Base-by-base conservation (phyloP, 2,888 invertebrate species). In the Phaonia tiefii region DNA sequence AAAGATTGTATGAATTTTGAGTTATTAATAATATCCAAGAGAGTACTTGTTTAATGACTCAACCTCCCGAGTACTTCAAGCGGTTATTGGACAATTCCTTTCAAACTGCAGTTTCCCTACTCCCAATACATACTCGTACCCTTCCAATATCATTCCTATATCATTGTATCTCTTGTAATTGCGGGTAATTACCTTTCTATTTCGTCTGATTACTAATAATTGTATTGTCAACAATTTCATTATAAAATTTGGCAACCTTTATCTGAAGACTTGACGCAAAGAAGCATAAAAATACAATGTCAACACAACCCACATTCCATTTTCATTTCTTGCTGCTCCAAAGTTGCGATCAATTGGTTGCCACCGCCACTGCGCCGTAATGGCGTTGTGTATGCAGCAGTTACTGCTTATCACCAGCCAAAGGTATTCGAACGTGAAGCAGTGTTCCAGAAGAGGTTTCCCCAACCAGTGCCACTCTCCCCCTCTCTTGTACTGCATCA, bases 341-440 rank as follows among this genome's bases (percentile, higher is more conserved):
- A 3, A 8, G 31, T 31, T 3, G 3, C 8, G 31, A 8, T 31
- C 8, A 31, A 8, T 25, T 51, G 20, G 15, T 20, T 20, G 51
- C 31, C 37, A 2, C 37, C 15, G 31, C 25, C 13, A 22, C 51
- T 22, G 51, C 17, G 51, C 1, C n/a, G n/a, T n/a, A n/a, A n/a
- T n/a, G 37, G 5, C 20, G 11, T n/a, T 58, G 58, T n/a, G 60
- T 20, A 1, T 7, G 31, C 58, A 31, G 17, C 17, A 10, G 26
- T 15, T n/a, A 13, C 39, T 17, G 60, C 74, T 78, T 75, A 78
- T 78, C 74, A 71, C 49, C n/a, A 5, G 15, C 20, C 26, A 71
- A 69, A 73, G 56, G 4, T 44, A 44, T 44, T 44, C 2, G 8
- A 31, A 44, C 44, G 44, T n/a, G 37, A 37, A 37, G 5, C 37